Percentiles rank a stretch among this genome's conserved stretches.
Conservation (phyloP, 92 coral and sea anemone genomes). For the Plumapathes pennacea region DNA sequence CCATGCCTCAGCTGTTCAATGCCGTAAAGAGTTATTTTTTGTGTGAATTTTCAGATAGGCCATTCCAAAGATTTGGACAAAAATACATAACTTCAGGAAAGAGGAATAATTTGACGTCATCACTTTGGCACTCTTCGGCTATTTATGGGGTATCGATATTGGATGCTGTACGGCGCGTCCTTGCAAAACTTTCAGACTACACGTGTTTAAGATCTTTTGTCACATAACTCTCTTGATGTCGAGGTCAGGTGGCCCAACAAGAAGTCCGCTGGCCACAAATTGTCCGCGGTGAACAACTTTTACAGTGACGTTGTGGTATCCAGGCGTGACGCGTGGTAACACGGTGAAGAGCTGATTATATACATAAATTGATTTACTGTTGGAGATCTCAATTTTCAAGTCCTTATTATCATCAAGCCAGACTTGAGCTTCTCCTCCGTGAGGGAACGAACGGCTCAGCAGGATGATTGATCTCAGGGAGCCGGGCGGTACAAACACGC, state of each 20-base stretch:
- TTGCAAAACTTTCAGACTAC: no score
- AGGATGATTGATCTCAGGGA: slow-evolving; percentile 46
- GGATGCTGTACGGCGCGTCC: no score
- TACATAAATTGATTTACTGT: slow-evolving; percentile 19
- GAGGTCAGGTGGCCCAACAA: slow-evolving; percentile 65
- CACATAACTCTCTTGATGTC: no score
- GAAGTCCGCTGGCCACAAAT: slow-evolving; percentile 45
- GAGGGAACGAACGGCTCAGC: slow-evolving; percentile 21
- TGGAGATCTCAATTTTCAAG: slow-evolving; percentile 5
- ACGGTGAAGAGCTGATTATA: slow-evolving; percentile 35
- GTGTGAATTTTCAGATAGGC: no score
- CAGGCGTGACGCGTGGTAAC: slow-evolving; percentile 33
- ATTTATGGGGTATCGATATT: no score
- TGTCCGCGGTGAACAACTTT: slow-evolving; percentile 39
- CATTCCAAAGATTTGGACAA: no score
- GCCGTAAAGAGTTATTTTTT: no score
- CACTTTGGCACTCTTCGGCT: no score
- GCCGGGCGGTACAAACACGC: slow-evolving; percentile 14
- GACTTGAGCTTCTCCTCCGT: slow-evolving; percentile 37
- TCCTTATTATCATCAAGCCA: slow-evolving; percentile 41
- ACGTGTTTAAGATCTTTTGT: no score
- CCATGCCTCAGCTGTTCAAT: no score
- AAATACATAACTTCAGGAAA: no score
- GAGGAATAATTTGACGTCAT: no score
- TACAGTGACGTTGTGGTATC: slow-evolving; percentile 42